These are phyloP conservation scores for Aphidius colemani DNA, from an alignment of 2,888 invertebrate species.

Conservation along the genomic window DNA sequence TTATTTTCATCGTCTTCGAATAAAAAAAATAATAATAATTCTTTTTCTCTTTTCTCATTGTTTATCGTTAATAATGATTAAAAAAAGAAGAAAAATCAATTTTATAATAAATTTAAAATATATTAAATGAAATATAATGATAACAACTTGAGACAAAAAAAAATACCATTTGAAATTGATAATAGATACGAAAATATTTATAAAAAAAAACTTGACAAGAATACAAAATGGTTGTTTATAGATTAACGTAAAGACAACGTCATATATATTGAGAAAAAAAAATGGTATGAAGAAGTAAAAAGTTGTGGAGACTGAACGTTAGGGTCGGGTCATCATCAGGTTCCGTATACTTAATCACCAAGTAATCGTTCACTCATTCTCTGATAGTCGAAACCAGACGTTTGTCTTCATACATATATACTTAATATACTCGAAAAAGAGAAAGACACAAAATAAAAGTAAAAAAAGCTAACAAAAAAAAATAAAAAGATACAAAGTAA, in stretches of 20 bases:
- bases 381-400: constrained; percentile 17
- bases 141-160: background rate
- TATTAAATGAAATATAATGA: background rate
- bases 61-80: background rate
- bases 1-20: too few relatives aligned
- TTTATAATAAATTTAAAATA: background rate
- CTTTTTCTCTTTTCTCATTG: background rate
- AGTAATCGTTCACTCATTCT: constrained; percentile 29
- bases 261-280: constrained; percentile 2
- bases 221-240: constrained; percentile 15
- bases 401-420: constrained; percentile 1
- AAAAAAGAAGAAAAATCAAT: background rate
- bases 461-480: background rate
- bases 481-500: background rate
- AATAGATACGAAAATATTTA: constrained; percentile 4
- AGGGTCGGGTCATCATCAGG: constrained; percentile 14
- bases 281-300: background rate
- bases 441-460: background rate
- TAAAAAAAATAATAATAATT: too few relatives aligned
- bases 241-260: constrained; percentile 10
- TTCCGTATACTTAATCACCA: constrained; percentile 28
- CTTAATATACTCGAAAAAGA: constrained; percentile 4
- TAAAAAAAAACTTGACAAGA: constrained; percentile 4
- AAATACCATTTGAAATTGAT: constrained; percentile 1
- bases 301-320: constrained; percentile 10